Evolutionary conservation across 53 echinoderm and acorn worm genomes (phyloP).

Genomic region (Antedon mediterranea): DNA sequence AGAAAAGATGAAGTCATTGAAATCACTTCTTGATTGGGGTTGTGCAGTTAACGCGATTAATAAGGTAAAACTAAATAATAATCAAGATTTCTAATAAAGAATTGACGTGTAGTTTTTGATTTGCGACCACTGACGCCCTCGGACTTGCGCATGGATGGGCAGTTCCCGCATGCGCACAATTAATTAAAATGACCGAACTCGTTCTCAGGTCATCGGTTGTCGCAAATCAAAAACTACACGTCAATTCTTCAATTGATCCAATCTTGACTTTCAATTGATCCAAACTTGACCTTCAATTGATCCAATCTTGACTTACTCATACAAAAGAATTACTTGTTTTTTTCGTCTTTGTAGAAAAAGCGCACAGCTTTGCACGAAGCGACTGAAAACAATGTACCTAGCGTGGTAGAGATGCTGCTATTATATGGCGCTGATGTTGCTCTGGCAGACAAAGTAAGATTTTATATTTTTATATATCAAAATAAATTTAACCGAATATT

Average conservation of each 20-base stretch:
- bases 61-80: constrained; percentile 28
- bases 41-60: constrained; percentile 60
- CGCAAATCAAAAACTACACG: too few relatives aligned
- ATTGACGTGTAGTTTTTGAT: too few relatives aligned
- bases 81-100: too few relatives aligned
- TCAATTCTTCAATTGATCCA: neutral
- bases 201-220: too few relatives aligned
- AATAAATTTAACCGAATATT: too few relatives aligned
- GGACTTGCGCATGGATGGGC: too few relatives aligned
- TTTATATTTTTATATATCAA: too few relatives aligned
- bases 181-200: too few relatives aligned
- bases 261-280: neutral
- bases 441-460: constrained; percentile 46
- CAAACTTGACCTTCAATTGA: neutral
- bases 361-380: constrained; percentile 70
- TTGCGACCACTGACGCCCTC: too few relatives aligned
- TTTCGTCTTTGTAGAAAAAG: constrained; percentile 36
- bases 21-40: constrained; percentile 36
- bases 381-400: constrained; percentile 61
- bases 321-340: neutral
- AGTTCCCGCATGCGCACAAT: too few relatives aligned
- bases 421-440: constrained; percentile 52
- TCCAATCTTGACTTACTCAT: neutral
- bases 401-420: constrained; percentile 54
- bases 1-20: constrained; percentile 37